phyloP scores from a whole-genome alignment of 2,797 vertebrate species.

The Brachymystax lenok region DNA sequence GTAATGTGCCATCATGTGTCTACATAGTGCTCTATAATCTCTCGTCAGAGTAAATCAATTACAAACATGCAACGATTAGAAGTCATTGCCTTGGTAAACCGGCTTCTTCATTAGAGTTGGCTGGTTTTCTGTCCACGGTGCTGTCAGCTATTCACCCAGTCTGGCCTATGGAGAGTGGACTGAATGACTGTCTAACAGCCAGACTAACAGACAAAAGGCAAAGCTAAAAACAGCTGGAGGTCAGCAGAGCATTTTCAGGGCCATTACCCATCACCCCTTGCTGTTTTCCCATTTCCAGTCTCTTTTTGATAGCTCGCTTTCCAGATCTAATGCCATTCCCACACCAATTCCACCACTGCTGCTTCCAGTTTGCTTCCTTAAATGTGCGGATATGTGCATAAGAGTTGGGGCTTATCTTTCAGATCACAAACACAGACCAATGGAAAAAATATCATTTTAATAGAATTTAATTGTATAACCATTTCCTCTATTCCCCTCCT shows the following conservation, averaged over 20 bases:
- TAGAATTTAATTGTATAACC: background rate
- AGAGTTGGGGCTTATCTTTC: slow-evolving; percentile 2
- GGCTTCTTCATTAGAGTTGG: background rate
- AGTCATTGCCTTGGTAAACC: background rate
- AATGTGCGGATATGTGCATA: slow-evolving; percentile 11
- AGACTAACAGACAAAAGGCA: background rate
- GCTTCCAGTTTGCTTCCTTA: background rate
- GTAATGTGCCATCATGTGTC: background rate
- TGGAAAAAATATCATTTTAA: background rate
- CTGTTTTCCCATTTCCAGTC: slow-evolving; percentile 45
- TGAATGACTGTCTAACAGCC: background rate
- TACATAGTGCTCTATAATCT: background rate
- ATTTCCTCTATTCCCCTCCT: background rate
- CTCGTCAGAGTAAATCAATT: background rate
- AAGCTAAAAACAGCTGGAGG: slow-evolving; percentile 38
- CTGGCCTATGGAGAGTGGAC: too few relatives aligned
- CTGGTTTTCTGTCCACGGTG: background rate
- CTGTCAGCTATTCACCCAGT: background rate
- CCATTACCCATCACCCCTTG: slow-evolving; percentile 50
- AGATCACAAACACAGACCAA: background rate
- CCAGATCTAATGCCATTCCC: slow-evolving; percentile 18
- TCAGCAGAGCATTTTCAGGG: slow-evolving; percentile 46
- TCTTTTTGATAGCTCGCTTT: slow-evolving; percentile 25
- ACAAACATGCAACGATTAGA: background rate
- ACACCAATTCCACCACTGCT: slow-evolving; percentile 8